phyloP scores from a whole-genome alignment of 1,140 invertebrate species.

The Drosophila asahinai region DNA sequence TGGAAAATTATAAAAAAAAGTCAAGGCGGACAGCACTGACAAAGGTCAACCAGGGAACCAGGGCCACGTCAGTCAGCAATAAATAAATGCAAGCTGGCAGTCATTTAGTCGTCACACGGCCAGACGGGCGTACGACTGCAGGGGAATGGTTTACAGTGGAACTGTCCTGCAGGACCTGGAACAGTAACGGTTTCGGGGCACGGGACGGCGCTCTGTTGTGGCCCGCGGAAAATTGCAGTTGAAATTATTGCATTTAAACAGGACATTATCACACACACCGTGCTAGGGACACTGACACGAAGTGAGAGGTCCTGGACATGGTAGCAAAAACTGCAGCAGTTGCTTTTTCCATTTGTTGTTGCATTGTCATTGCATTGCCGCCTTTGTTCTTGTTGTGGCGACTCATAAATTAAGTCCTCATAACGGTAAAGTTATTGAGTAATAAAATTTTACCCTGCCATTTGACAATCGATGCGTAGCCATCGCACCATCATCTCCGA shows the following conservation, averaged over 20 bases:
- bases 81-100: conserved; percentile 83
- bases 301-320: conserved; percentile 45
- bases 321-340: conserved; percentile 74
- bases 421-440: conserved; percentile 82
- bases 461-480: conserved; percentile 77
- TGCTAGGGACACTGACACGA: conserved; percentile 28
- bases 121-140: conserved; percentile 46
- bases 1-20: background rate
- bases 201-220: conserved; percentile 24
- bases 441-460: conserved; percentile 82
- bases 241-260: conserved; percentile 83
- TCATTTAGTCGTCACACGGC: conserved; percentile 79
- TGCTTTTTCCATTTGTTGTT: conserved; percentile 74
- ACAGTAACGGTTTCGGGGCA: conserved; percentile 11
- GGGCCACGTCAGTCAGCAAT: conserved; percentile 78
- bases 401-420: conserved; percentile 83
- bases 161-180: conserved; percentile 33
- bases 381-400: conserved; percentile 56
- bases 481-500: conserved; percentile 38
- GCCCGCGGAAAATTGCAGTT: conserved; percentile 74
- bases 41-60: conserved; percentile 37
- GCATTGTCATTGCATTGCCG: conserved; percentile 50
- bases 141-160: conserved; percentile 28
- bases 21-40: conserved; percentile 1
- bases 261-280: conserved; percentile 74